These are phyloP conservation scores for Ditylenchus dipsaci DNA, from an alignment of 1,140 invertebrate genomes.

Conservation along the genomic window DNA sequence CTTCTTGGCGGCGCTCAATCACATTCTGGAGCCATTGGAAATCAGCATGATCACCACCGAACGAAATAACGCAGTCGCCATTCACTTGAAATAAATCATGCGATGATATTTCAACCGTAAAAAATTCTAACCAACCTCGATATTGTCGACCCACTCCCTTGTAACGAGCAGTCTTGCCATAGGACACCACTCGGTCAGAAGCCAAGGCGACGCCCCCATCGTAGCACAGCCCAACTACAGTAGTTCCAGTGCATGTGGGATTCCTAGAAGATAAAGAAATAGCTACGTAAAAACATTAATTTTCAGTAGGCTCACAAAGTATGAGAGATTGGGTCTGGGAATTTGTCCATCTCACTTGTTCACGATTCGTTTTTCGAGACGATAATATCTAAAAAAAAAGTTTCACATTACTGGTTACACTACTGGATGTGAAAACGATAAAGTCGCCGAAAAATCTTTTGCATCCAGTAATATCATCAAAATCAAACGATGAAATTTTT, in stretches of 20 bases:
- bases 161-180: conserved; percentile 48
- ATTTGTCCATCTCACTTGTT: no score
- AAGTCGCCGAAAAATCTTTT: no score
- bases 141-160: conserved; percentile 37
- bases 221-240: conserved; percentile 53
- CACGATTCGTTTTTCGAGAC: no score
- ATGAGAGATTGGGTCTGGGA: background rate
- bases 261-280: conserved; percentile 35
- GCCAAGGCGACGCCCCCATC: conserved; percentile 52
- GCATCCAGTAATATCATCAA: no score
- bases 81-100: conserved; percentile 44
- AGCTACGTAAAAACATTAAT: no score
- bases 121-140: background rate
- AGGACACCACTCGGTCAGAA: conserved; percentile 50
- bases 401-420: no score
- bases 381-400: no score
- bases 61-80: conserved; percentile 45
- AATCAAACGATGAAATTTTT: no score
- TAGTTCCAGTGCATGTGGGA: conserved; percentile 55
- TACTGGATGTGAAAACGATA: no score
- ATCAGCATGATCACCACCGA: conserved; percentile 55
- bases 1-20: conserved; percentile 46
- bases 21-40: conserved; percentile 57
- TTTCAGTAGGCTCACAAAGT: background rate
- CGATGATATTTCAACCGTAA: conserved; percentile 35